Conservation (phyloP, 2,797 vertebrate genomes). For the Falco rusticolus region DNA sequence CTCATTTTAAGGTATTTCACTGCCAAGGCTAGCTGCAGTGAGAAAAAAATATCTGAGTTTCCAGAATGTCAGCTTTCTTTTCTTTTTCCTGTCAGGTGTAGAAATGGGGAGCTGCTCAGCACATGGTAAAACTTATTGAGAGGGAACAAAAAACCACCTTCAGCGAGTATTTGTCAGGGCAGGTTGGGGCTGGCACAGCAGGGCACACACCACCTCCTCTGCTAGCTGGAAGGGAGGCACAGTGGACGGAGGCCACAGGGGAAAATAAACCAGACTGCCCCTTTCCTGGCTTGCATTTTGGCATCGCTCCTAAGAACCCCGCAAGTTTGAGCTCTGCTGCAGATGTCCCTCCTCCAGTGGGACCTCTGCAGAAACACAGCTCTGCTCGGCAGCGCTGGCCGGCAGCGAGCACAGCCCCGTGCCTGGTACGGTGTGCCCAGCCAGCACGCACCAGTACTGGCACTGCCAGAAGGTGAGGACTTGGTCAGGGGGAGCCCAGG, state of each 20-base stretch:
- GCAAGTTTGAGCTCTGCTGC: not conserved
- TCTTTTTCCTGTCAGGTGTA: not conserved
- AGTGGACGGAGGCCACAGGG: rapidly evolving
- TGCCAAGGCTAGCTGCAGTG: not conserved
- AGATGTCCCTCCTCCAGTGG: not conserved
- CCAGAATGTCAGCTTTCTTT: not conserved
- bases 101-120: not conserved
- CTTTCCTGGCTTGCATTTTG: not conserved
- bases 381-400: rapidly evolving
- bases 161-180: not conserved
- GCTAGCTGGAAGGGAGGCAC: not conserved
- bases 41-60: not conserved
- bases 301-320: not conserved
- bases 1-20: not conserved
- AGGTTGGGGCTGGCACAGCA: not conserved
- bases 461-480: not conserved
- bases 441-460: not conserved
- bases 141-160: not conserved
- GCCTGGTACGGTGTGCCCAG: not conserved
- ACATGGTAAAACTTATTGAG: rapidly evolving
- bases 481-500: not conserved
- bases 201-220: not conserved
- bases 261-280: not conserved
- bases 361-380: not conserved
- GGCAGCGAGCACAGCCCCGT: rapidly evolving